A percentile compares a stretch with the other conserved stretches of the same genome.
Evolutionary conservation across 2,888 invertebrate genomes (phyloP).

Genomic region (Morpho deidamia): DNA sequence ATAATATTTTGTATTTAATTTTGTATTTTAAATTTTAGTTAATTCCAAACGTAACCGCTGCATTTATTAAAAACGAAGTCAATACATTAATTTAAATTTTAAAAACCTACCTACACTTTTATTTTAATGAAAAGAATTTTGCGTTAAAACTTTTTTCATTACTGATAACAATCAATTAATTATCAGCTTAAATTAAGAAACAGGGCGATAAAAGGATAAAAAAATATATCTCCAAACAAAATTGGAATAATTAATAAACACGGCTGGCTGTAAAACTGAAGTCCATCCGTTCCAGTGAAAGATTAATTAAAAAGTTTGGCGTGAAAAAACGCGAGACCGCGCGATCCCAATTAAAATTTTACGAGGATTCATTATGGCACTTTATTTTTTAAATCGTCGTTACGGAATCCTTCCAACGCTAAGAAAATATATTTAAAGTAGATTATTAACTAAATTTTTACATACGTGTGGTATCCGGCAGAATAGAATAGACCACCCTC

Average conservation of each 20-base stretch:
- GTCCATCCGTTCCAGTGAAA: conserved; percentile 50
- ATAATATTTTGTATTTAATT: too few species aligned
- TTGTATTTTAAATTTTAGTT: too few species aligned
- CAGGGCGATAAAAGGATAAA: conserved; percentile 12
- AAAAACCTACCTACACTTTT: too few species aligned
- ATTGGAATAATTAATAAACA: conserved; percentile 42
- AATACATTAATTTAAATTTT: too few species aligned
- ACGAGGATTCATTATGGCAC: conserved; percentile 58
- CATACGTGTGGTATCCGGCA: too few species aligned
- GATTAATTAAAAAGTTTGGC: conserved; percentile 71
- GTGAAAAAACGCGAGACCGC: conserved; percentile 40
- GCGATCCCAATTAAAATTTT: conserved; percentile 66
- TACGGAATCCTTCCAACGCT: background rate
- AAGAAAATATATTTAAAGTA: background rate
- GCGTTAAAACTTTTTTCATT: too few species aligned
- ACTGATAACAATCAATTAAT: conserved; percentile 2
- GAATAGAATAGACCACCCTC: too few species aligned
- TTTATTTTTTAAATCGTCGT: conserved; percentile 46
- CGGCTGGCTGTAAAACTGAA: conserved; percentile 40
- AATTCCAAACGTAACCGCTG: too few species aligned
- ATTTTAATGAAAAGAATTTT: too few species aligned
- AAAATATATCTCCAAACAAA: conserved; percentile 19
- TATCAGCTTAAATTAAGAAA: conserved; percentile 12
- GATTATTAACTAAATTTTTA: background rate
- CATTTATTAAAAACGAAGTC: too few species aligned